Evolutionary conservation across 2,888 invertebrate species (phyloP).

Genomic region (Salpingus planirostris): DNA sequence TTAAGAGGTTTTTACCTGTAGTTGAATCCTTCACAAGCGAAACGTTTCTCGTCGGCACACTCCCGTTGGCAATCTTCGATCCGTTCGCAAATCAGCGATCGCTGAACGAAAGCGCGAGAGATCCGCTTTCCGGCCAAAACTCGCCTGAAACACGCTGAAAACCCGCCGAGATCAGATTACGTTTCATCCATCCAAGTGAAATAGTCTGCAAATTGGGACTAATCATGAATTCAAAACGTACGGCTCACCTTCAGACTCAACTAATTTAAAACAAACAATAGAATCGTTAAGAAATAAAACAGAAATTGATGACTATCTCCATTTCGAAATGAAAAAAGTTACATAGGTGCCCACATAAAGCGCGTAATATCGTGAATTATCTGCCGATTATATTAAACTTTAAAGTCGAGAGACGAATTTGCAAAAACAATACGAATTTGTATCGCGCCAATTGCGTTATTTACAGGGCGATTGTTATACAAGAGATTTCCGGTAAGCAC

Average conservation of each 20-base stretch:
- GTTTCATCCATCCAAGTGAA: no score
- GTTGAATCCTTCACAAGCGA: slow-evolving; percentile 76
- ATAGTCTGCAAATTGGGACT: background rate
- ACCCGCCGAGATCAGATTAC: no score
- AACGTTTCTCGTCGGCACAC: slow-evolving; percentile 64
- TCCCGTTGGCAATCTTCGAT: slow-evolving; percentile 68
- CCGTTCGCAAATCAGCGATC: slow-evolving; percentile 60
- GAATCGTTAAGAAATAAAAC: slow-evolving; percentile 14
- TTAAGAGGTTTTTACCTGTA: slow-evolving; percentile 53
- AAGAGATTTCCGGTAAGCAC: no score
- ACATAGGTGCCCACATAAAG: no score
- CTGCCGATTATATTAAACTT: no score
- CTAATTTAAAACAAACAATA: slow-evolving; percentile 15
- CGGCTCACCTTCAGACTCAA: slow-evolving; percentile 7
- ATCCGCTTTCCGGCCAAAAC: slow-evolving; percentile 66
- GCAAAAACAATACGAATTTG: no score
- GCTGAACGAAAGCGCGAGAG: slow-evolving; percentile 57
- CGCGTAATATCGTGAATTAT: no score
- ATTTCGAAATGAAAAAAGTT: slow-evolving; percentile 13
- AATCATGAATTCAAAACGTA: background rate
- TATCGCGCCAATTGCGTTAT: no score
- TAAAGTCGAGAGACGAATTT: no score
- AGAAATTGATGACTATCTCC: slow-evolving; percentile 16
- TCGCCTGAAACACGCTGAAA: slow-evolving; percentile 69
- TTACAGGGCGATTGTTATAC: no score